These are phyloP conservation scores for Cydia strobilella DNA, from an alignment of 1,140 invertebrate species.

Conservation along the genomic window DNA sequence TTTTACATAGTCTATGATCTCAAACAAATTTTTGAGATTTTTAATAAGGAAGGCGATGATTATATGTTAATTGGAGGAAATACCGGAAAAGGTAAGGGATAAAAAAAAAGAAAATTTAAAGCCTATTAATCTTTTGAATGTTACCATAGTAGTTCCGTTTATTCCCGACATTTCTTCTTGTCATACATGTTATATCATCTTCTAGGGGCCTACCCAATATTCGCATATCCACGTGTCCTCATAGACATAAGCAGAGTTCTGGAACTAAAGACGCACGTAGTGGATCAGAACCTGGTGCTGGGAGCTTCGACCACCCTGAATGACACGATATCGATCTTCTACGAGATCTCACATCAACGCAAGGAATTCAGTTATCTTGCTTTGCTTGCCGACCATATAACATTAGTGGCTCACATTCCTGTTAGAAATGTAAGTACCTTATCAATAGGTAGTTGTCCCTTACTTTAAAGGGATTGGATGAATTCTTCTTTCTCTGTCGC, in stretches of 20 bases:
- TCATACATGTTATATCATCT: not conserved
- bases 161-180: not conserved
- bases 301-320: slow-evolving; percentile 83
- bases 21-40: slow-evolving; percentile 51
- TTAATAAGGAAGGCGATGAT: slow-evolving; percentile 38
- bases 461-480: too few species aligned
- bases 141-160: not conserved
- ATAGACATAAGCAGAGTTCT: slow-evolving; percentile 84
- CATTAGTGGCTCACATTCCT: slow-evolving; percentile 83
- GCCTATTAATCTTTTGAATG: not conserved
- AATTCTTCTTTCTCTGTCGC: too few species aligned
- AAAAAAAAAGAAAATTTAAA: not conserved
- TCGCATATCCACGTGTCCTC: slow-evolving; percentile 67
- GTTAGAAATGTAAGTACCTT: slow-evolving; percentile 72
- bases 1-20: slow-evolving; percentile 57
- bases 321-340: slow-evolving; percentile 81
- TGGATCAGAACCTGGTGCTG: slow-evolving; percentile 74
- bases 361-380: slow-evolving; percentile 65
- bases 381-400: slow-evolving; percentile 74
- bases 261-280: slow-evolving; percentile 80
- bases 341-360: slow-evolving; percentile 71
- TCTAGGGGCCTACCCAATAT: slow-evolving; percentile 30
- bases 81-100: slow-evolving; percentile 42
- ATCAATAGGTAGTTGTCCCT: too few species aligned
- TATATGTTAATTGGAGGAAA: slow-evolving; percentile 12